A percentile compares a stretch with the other conserved stretches of the same genome.
phyloP scores from a whole-genome alignment of 2,797 vertebrate genomes.

The Acestrorhynchus altus region DNA sequence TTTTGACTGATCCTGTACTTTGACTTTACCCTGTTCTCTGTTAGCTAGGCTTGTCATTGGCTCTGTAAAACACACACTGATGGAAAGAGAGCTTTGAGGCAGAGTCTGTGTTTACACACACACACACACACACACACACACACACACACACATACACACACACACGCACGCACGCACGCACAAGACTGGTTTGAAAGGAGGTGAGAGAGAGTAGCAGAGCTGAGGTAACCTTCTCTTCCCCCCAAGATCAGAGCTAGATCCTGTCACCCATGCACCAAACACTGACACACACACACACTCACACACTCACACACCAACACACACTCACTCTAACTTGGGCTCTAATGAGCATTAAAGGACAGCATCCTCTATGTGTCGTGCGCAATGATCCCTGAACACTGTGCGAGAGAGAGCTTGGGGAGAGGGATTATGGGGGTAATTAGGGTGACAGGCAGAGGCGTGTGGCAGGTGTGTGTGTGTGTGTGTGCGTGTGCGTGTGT shows the following conservation, averaged over 20 bases:
- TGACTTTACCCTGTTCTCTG: too few species aligned
- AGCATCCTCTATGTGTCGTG: not conserved
- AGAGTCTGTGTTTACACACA: too few species aligned
- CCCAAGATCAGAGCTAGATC: conserved; percentile 37
- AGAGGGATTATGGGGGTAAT: conserved; percentile 33
- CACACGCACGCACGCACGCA: too few species aligned
- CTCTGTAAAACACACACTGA: too few species aligned
- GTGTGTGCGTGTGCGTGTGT: not conserved
- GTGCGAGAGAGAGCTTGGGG: not conserved
- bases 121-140: too few species aligned
- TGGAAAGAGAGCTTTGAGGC: too few species aligned
- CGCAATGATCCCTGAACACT: conserved; percentile 19
- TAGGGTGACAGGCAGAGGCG: not conserved
- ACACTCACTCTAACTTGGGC: not conserved
- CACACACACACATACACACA: too few species aligned
- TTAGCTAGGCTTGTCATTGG: too few species aligned
- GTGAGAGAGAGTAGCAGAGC: conserved; percentile 43
- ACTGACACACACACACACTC: not conserved
- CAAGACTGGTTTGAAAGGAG: not conserved
- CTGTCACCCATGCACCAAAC: not conserved
- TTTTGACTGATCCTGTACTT: too few species aligned
- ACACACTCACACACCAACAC: not conserved
- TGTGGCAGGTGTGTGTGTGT: too few species aligned
- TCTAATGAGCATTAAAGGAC: conserved; percentile 16
- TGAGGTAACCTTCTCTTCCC: conserved; percentile 31